Percentiles rank a stretch among this genome's conserved stretches.
These are phyloP conservation scores for Nymphalis urticae DNA, from an alignment of 2,888 invertebrate genomes.

Conservation along the genomic window DNA sequence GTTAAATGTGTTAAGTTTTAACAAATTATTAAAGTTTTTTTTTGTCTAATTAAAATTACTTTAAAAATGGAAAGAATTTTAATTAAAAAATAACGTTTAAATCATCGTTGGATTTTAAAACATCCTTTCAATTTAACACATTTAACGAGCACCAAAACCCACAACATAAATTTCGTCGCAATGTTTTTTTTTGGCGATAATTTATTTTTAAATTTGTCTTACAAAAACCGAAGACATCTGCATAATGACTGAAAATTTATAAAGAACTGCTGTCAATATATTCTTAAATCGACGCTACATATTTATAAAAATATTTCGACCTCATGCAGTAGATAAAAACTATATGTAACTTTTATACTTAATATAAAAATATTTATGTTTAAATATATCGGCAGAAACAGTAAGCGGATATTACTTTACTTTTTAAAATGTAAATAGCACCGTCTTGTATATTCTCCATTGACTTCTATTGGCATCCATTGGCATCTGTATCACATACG, in stretches of 20 bases:
- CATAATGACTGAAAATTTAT: slow-evolving; percentile 22
- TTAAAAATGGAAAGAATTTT: slow-evolving; percentile 15
- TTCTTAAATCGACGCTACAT: too few species aligned
- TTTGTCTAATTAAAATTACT: slow-evolving; percentile 7
- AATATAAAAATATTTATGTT: too few species aligned
- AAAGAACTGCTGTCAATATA: neutral
- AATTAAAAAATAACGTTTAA: slow-evolving; percentile 12
- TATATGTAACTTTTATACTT: too few species aligned
- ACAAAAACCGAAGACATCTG: slow-evolving; percentile 17
- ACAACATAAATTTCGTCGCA: slow-evolving; percentile 25
- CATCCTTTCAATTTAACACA: slow-evolving; percentile 14
- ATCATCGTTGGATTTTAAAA: slow-evolving; percentile 14
- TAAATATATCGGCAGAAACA: too few species aligned
- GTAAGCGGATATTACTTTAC: too few species aligned
- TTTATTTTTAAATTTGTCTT: slow-evolving; percentile 1
- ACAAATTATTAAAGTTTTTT: neutral
- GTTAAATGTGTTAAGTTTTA: neutral
- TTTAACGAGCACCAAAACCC: slow-evolving; percentile 26
- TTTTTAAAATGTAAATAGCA: neutral
- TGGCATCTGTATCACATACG: neutral
- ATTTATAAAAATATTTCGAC: too few species aligned
- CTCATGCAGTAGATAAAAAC: too few species aligned
- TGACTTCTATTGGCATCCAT: neutral
- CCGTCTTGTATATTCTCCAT: neutral
- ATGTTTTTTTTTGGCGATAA: slow-evolving; percentile 25